Base-by-base conservation (phyloP, 2,888 invertebrate species). In the Entomobrya proxima region DNA sequence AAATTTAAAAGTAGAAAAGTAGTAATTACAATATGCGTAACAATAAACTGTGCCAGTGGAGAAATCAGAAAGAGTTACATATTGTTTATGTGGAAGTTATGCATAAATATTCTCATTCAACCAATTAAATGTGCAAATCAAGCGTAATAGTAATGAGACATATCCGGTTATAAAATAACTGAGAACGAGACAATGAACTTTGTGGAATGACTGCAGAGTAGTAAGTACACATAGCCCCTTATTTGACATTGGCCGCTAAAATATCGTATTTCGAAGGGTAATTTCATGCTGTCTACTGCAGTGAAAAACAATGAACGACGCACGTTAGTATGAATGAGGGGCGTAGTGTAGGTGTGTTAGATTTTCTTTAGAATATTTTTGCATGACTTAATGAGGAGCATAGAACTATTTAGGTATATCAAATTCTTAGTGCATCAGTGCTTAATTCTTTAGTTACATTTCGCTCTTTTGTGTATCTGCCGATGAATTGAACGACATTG, bases 121-220 rank as follows among this genome's bases (percentile, higher is more conserved):
- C 4, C 74, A 80, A 80, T 80, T 80, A 80, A 67, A 67, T 35
- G 79, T 69, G 79, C 55, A 80, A 80, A 69, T 80, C 55, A 50
- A 40, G 24, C 67, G 21, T 40, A 21, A 61, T 67, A n/a, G n/a
- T n/a, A n/a, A n/a, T n/a, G n/a, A 64, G 30, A 79, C 30, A 35
- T 18, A n/a, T 35, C 40, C 24, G 3, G 30, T 32, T 27, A 52
- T 11, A 37, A 7, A 52, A 52, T 24, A 40, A 24, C 24, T 40
- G 40, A 24, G 40, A 72, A 47, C 21, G 52, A 80, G 69, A 55
- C 79, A 80, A 69, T 80, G 79, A 69, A 69, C 79, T 80, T 80
- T 15, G 21, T 6, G 24, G 67, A 21, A 24, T 37, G 40, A 40
- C n/a, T n/a, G n/a, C n/a, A 24, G 64, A 64, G 32, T 18, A 35